Evolutionary conservation across 2,888 invertebrate genomes (phyloP).

Genomic region (Acrocera orbiculus): DNA sequence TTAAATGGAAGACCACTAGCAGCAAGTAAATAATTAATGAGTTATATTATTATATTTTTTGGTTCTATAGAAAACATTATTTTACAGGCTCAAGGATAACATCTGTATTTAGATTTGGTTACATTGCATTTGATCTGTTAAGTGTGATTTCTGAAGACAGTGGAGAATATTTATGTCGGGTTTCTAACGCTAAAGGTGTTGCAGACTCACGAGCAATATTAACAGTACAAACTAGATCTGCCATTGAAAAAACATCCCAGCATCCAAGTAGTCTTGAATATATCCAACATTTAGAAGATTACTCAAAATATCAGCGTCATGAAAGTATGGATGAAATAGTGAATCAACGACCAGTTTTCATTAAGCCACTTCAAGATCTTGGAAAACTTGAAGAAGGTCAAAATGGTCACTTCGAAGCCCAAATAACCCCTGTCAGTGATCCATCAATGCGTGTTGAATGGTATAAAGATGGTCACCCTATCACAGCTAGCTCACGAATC

Average conservation of each 20-base stretch:
- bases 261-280: conserved; percentile 82
- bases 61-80: background rate
- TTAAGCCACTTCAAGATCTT: conserved; percentile 69
- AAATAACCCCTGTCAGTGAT: conserved; percentile 80
- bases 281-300: conserved; percentile 80
- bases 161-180: conserved; percentile 81
- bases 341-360: conserved; percentile 70
- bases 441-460: conserved; percentile 89
- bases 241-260: conserved; percentile 75
- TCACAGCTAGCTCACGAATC: conserved; percentile 93
- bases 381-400: conserved; percentile 78
- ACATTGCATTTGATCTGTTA: conserved; percentile 82
- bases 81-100: conserved; percentile 72
- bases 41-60: background rate
- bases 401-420: conserved; percentile 85
- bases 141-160: conserved; percentile 71
- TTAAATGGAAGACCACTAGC: conserved; percentile 78
- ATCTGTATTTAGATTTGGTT: conserved; percentile 92
- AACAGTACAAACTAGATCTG: conserved; percentile 60
- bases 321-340: conserved; percentile 68
- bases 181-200: conserved; percentile 69
- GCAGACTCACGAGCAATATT: conserved; percentile 72
- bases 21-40: conserved; percentile 55
- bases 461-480: conserved; percentile 86
- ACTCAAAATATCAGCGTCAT: conserved; percentile 68